phyloP scores from a whole-genome alignment of 1,140 invertebrate genomes.

The Aphis craccivora region DNA sequence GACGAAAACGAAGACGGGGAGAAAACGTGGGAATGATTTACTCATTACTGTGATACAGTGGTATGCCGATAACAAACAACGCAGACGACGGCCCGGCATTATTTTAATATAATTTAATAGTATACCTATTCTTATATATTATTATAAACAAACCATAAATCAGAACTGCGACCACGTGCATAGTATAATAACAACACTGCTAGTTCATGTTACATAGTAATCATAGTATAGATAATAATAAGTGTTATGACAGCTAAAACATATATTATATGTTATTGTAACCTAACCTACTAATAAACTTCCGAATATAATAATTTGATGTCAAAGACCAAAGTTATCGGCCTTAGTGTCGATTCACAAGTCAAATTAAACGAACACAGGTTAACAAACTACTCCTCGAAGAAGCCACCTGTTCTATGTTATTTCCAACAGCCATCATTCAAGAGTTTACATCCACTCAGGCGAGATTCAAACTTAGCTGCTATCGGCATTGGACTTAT shows the following conservation, averaged over 20 bases:
- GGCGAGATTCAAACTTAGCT: not conserved
- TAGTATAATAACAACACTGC: not conserved
- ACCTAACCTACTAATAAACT: not conserved
- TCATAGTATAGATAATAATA: too few species aligned
- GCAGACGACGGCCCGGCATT: not conserved
- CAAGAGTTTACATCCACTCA: not conserved
- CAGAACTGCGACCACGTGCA: not conserved
- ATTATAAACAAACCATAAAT: not conserved
- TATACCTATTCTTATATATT: too few species aligned
- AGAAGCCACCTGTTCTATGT: not conserved
- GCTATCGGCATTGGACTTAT: not conserved
- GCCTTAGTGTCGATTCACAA: not conserved
- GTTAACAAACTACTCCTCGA: not conserved
- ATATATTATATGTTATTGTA: not conserved
- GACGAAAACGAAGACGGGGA: not conserved
- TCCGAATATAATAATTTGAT: not conserved
- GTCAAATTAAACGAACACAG: not conserved
- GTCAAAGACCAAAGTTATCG: not conserved
- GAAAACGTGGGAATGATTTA: constrained; percentile 5
- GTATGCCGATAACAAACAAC: not conserved
- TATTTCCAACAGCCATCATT: not conserved
- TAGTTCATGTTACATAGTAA: not conserved
- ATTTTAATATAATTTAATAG: not conserved
- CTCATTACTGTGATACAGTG: not conserved
- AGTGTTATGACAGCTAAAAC: not conserved